Conservation (phyloP, 2,113 vertebrate genomes). For the Sorex fumeus region DNA sequence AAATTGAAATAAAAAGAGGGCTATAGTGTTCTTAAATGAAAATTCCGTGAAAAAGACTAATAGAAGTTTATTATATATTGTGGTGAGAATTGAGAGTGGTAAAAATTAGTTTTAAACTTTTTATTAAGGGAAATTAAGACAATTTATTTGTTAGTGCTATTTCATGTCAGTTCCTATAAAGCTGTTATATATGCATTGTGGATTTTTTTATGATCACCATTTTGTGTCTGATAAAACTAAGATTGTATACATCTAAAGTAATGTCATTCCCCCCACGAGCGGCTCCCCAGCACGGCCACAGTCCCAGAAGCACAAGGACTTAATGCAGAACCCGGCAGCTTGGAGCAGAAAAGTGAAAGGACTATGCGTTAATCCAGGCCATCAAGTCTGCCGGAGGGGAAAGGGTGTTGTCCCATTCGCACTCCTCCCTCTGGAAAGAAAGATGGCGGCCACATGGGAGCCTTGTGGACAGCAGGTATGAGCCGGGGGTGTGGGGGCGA, state of each 20-base stretch:
- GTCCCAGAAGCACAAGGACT: too few species aligned
- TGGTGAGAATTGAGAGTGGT: neutral
- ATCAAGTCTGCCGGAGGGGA: too few species aligned
- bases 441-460: too few species aligned
- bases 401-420: too few species aligned
- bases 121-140: constrained; percentile 23
- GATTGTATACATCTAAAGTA: neutral
- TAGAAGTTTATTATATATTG: neutral
- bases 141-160: neutral
- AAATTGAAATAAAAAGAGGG: neutral
- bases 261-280: too few species aligned
- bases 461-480: too few species aligned
- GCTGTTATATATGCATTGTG: neutral
- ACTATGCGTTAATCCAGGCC: too few species aligned
- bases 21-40: neutral
- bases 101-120: constrained; percentile 11
- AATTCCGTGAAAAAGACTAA: neutral
- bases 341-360: too few species aligned
- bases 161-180: neutral
- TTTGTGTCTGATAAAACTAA: neutral
- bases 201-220: neutral
- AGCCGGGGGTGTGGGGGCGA: too few species aligned
- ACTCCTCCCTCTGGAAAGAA: too few species aligned
- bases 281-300: too few species aligned
- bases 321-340: too few species aligned